Base-by-base conservation (phyloP, 2,797 vertebrate genomes). In the Sarcoramphus papa region DNA sequence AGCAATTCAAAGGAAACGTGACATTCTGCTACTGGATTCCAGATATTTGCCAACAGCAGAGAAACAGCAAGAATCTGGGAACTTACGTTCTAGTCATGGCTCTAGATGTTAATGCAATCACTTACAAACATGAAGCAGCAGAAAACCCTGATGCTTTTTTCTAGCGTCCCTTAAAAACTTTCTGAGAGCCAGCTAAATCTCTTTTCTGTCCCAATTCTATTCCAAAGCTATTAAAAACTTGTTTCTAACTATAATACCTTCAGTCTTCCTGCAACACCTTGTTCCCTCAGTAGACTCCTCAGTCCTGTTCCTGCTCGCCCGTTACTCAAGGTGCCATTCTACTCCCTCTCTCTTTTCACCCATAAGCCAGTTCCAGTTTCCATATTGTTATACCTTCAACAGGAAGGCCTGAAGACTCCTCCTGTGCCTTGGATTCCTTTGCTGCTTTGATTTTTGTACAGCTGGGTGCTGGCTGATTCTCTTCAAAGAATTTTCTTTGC, bases 401-500 rank as follows among this genome's bases (percentile, higher is more conserved):
- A 79, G 47, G 14, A 50, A 45, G 24, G 27, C 21, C 14, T 67
- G 73, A 41, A 73, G 47, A 20, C 30, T 78, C 35, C 27, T 76
- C 37, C n/a, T 4, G 35, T 43, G 37, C 45, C 47, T 31, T 40
- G n/a, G 51, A 20, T 53, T 72, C 18, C 67, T 82, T 83, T 57
- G 35, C 28, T 70, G 31, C 33, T 60, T 80, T 91, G 54, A 87
- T 90, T 64, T 51, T 91, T 63, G 54, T 35, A 68, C 23, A 14
- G 81, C 81, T 97, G 70, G 30, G 43, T 51, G 74, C 94, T 56
- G 95, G 92, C 24, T 86, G 57, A 62, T 67, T 67, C 31, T 90
- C 59, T 89, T 97, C 80, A 63, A 93, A 97, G 15, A 91, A 11
- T n/a, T 83, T 96, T 80, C 97, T 98, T 89, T 99, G 96, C 60